phyloP scores from a whole-genome alignment of 2,113 vertebrate species.

The Lanius collurio region DNA sequence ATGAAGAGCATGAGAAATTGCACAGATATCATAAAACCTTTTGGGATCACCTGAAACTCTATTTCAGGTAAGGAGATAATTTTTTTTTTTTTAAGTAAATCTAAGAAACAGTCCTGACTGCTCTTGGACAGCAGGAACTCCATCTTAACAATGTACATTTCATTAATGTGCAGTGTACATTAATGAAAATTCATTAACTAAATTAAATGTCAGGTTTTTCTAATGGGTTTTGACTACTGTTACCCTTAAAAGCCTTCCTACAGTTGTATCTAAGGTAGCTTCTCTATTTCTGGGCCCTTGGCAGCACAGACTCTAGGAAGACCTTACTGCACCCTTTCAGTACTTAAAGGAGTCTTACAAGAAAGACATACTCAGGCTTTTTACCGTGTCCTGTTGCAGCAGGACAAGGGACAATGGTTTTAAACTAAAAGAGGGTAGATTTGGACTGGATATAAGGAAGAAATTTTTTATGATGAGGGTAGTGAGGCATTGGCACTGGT shows the following conservation, averaged over 20 bases:
- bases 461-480: not conserved
- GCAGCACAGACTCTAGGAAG: not conserved
- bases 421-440: not conserved
- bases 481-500: not conserved
- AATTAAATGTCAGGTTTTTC: not conserved
- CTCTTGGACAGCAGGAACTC: not conserved
- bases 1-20: slow-evolving; percentile 80
- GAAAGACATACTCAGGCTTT: not conserved
- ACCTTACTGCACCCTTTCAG: not conserved
- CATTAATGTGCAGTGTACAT: too few relatives aligned
- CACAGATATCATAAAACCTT: slow-evolving; percentile 81
- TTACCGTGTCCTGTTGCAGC: not conserved
- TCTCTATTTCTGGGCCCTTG: not conserved
- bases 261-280: not conserved
- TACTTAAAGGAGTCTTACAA: not conserved
- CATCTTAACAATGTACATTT: not conserved
- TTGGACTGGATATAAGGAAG: not conserved
- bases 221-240: not conserved
- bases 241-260: not conserved
- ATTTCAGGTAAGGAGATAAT: slow-evolving; percentile 80
- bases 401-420: not conserved
- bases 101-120: not conserved
- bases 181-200: not conserved
- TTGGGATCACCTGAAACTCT: slow-evolving; percentile 79
- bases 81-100: not conserved